These are phyloP conservation scores for Strix uralensis DNA, from an alignment of 2,113 vertebrate genomes.

Conservation along the genomic window DNA sequence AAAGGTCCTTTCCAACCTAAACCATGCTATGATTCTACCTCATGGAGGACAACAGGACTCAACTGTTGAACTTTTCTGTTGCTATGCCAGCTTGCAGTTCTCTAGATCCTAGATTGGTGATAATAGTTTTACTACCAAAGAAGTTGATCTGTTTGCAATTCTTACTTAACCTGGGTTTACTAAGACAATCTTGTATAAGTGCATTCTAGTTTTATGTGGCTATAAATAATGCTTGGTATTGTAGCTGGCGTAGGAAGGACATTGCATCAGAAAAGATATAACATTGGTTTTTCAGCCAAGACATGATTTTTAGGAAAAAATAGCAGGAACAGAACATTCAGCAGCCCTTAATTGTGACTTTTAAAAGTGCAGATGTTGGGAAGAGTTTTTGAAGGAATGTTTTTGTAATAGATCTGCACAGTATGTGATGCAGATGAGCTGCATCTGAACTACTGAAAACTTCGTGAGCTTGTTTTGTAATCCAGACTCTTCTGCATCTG, in stretches of 20 bases:
- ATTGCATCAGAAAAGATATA: background rate
- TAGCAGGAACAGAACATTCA: background rate
- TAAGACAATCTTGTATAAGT: background rate
- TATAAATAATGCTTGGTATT: background rate
- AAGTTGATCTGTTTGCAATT: background rate
- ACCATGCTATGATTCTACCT: background rate
- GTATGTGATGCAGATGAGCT: background rate
- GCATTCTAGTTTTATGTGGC: background rate
- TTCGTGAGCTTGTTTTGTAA: background rate
- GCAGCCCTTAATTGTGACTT: background rate
- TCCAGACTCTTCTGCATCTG: background rate
- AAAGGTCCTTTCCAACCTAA: background rate
- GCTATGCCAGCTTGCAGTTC: background rate
- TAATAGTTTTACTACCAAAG: background rate
- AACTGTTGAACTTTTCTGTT: background rate
- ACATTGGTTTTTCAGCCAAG: background rate
- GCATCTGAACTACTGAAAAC: background rate
- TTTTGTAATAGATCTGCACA: background rate
- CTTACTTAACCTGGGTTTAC: background rate
- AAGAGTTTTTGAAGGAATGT: background rate
- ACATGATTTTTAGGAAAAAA: background rate
- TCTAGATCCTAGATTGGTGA: background rate
- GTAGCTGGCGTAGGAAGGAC: background rate
- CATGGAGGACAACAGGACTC: background rate
- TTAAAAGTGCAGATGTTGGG: background rate